Percentiles rank a stretch among this genome's conserved stretches.
These are phyloP conservation scores for Caenorhabditis doughertyi DNA, from an alignment of 2,888 invertebrate species.

Conservation along the genomic window DNA sequence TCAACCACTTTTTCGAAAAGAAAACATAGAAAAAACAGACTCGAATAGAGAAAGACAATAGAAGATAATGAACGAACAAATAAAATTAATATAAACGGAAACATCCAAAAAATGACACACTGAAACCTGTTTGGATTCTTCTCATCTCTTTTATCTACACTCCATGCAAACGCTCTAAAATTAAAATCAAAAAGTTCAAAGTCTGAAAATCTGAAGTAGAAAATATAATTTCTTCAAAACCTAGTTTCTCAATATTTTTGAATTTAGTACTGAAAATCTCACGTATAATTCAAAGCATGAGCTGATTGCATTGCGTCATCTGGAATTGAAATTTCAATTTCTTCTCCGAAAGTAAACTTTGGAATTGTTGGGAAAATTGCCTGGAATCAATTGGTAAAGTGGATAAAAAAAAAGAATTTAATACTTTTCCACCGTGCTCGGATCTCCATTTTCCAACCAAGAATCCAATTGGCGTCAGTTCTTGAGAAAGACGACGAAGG, in stretches of 20 bases:
- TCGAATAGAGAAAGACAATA: neutral
- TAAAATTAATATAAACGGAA: conserved; percentile 1
- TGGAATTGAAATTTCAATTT: conserved; percentile 81
- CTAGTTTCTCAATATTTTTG: neutral
- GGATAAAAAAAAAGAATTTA: neutral
- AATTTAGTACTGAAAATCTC: conserved; percentile 41
- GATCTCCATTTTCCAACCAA: conserved; percentile 83
- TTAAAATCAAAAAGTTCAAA: neutral
- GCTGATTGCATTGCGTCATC: conserved; percentile 75
- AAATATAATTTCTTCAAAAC: too few species aligned
- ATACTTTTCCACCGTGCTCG: conserved; percentile 81
- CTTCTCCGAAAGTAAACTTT: conserved; percentile 83
- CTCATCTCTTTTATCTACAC: conserved; percentile 64
- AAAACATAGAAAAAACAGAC: conserved; percentile 4
- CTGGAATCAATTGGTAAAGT: conserved; percentile 16
- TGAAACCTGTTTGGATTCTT: conserved; percentile 64
- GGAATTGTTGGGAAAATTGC: conserved; percentile 82
- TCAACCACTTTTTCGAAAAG: neutral
- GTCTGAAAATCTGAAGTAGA: neutral
- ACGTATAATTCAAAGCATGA: conserved; percentile 82
- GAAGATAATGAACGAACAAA: conserved; percentile 10
- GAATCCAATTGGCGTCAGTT: conserved; percentile 78
- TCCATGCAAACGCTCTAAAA: conserved; percentile 74
- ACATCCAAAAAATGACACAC: conserved; percentile 18
- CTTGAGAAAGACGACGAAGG: conserved; percentile 71